Evolutionary conservation across 2,113 vertebrate species (phyloP).

Genomic region (Ramphastos sulfuratus): DNA sequence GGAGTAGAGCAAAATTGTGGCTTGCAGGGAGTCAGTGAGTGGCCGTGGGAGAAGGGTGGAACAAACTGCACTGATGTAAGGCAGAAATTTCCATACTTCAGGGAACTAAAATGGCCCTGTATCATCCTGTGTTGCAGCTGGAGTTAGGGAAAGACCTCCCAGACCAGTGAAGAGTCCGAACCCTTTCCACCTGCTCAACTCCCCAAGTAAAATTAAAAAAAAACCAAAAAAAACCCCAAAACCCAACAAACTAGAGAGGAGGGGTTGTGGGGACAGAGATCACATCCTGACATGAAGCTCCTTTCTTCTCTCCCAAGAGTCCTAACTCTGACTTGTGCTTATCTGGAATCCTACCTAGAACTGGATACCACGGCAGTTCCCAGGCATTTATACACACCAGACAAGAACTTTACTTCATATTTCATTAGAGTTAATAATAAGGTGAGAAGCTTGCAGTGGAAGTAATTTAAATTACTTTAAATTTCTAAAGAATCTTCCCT

Average conservation of each 20-base stretch:
- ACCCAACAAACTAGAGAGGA: neutral
- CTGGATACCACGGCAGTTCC: neutral
- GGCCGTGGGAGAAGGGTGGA: neutral
- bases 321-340: neutral
- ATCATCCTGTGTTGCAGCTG: neutral
- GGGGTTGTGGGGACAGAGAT: neutral
- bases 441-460: neutral
- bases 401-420: neutral
- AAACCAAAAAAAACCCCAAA: too few relatives aligned
- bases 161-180: neutral
- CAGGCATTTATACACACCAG: neutral
- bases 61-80: neutral
- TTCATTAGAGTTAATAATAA: neutral
- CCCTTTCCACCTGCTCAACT: neutral
- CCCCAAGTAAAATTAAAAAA: neutral
- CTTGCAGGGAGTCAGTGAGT: neutral
- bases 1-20: neutral
- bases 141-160: neutral
- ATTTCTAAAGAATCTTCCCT: neutral
- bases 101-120: neutral
- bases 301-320: neutral
- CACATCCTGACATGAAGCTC: neutral
- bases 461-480: neutral
- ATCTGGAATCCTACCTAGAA: slow-evolving; percentile 1
- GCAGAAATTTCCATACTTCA: neutral